These are phyloP conservation scores for Microhierax caerulescens DNA, from an alignment of 2,797 vertebrate species.

Conservation along the genomic window DNA sequence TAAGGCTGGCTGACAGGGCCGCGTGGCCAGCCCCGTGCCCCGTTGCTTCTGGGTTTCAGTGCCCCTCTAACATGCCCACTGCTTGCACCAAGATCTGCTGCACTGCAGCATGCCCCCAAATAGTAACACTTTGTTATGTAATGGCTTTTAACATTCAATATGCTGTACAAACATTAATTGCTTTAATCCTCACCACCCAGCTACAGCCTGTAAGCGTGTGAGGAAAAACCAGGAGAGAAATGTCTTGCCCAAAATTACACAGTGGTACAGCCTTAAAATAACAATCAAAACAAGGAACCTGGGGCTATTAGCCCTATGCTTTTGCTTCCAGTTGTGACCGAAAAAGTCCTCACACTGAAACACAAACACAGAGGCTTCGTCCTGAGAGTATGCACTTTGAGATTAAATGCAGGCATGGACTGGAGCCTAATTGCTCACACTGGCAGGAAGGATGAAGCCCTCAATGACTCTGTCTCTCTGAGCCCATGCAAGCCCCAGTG, in stretches of 20 bases:
- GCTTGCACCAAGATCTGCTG: not conserved
- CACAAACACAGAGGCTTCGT: not conserved
- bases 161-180: not conserved
- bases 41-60: fast-evolving
- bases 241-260: not conserved
- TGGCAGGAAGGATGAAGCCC: not conserved
- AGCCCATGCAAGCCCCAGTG: fast-evolving
- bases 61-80: not conserved
- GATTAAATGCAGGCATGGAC: not conserved
- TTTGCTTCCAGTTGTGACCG: not conserved
- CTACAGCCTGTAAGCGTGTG: not conserved
- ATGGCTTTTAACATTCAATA: slow-evolving; percentile 12
- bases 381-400: not conserved
- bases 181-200: slow-evolving; percentile 23
- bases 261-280: not conserved
- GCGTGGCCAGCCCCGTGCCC: not conserved
- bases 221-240: not conserved
- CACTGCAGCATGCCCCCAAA: slow-evolving; percentile 53
- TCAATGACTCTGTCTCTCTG: fast-evolving
- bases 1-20: not conserved
- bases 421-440: not conserved
- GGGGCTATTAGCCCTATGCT: not conserved
- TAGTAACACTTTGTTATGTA: slow-evolving; percentile 44
- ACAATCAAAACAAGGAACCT: not conserved
- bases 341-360: not conserved